These are phyloP conservation scores for Sesamia nonagrioides DNA, from an alignment of 1,140 invertebrate genomes.

Conservation along the genomic window DNA sequence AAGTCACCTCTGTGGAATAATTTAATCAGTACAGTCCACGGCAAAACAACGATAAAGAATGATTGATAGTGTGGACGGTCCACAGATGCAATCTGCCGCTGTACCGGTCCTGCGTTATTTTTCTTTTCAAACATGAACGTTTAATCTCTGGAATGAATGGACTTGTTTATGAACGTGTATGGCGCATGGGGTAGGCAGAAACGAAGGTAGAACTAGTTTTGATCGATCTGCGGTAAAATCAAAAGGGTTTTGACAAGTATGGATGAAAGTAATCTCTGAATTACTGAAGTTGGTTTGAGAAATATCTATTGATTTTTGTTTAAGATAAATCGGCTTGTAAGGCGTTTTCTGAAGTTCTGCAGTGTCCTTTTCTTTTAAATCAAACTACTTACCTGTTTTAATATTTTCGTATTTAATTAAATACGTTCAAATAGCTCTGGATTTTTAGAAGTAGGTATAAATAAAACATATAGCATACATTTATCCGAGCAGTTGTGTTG, in stretches of 20 bases:
- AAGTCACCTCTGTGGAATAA: conserved; percentile 78
- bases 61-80: conserved; percentile 74
- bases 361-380: too few species aligned
- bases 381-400: too few species aligned
- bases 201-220: conserved; percentile 25
- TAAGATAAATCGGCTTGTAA: too few species aligned
- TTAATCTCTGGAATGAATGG: conserved; percentile 48
- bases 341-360: too few species aligned
- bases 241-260: conserved; percentile 35
- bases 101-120: conserved; percentile 51
- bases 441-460: too few species aligned
- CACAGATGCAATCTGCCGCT: conserved; percentile 70
- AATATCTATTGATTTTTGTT: conserved; percentile 7
- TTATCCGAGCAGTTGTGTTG: too few species aligned
- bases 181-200: conserved; percentile 29
- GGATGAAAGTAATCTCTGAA: conserved; percentile 25
- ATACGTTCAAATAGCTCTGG: too few species aligned
- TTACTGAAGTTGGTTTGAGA: conserved; percentile 13
- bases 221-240: conserved; percentile 37
- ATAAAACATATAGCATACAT: neutral
- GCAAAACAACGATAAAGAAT: conserved; percentile 82
- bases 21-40: conserved; percentile 77
- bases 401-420: too few species aligned
- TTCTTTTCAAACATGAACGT: conserved; percentile 50
- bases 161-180: conserved; percentile 46